Percentiles rank a stretch among this genome's conserved stretches.
Evolutionary conservation across 1,140 invertebrate genomes (phyloP).

Genomic region (Schlechtendalia chinensis): DNA sequence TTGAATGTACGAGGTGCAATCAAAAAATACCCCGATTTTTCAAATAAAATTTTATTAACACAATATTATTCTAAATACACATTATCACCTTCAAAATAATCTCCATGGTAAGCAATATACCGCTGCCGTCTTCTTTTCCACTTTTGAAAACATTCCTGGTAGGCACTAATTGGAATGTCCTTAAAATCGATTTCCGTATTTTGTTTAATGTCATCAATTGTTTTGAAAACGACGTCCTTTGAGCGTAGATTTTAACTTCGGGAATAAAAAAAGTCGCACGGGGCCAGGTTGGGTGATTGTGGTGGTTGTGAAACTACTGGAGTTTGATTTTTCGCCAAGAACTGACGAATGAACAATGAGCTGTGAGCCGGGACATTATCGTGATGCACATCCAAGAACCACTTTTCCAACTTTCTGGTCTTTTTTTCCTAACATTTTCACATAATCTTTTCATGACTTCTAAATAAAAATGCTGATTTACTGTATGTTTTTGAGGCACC

Average conservation of each 20-base stretch:
- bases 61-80: background rate
- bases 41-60: background rate
- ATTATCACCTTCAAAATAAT: background rate
- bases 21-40: background rate
- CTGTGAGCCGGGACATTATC: conserved; percentile 53
- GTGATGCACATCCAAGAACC: conserved; percentile 16
- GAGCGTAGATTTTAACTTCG: too few relatives aligned
- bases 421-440: background rate
- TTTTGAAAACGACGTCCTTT: too few relatives aligned
- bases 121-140: conserved; percentile 4
- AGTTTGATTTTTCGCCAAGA: conserved; percentile 52
- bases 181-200: conserved; percentile 48
- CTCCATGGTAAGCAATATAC: background rate
- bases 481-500: too few relatives aligned
- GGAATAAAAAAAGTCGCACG: conserved; percentile 53
- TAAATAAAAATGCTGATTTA: too few relatives aligned
- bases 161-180: conserved; percentile 29
- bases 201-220: conserved; percentile 48
- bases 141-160: conserved; percentile 16
- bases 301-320: conserved; percentile 52
- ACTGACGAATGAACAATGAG: conserved; percentile 49
- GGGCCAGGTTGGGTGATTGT: conserved; percentile 54
- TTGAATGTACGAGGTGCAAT: background rate
- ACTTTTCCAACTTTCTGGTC: background rate
- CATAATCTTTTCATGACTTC: background rate